phyloP scores from a whole-genome alignment of 37 sponge, comb jelly and placozoan species.

The Spongilla lacustris region DNA sequence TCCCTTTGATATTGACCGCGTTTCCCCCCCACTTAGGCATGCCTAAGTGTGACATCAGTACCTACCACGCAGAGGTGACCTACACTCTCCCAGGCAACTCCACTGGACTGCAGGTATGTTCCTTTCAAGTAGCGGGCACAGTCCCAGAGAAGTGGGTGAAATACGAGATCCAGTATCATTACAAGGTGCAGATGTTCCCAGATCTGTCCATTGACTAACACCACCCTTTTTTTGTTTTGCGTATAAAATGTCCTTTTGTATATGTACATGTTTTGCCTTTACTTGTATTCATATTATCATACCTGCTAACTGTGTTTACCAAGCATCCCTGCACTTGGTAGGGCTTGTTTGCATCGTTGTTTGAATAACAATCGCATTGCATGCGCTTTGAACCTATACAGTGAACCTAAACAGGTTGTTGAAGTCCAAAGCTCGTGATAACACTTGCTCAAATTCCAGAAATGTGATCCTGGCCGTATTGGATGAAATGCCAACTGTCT shows the following conservation, averaged over 20 bases:
- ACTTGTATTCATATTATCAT: background rate
- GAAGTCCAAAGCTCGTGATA: slow-evolving; percentile 81
- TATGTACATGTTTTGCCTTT: background rate
- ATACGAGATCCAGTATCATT: slow-evolving; percentile 86
- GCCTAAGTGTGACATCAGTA: slow-evolving; percentile 60
- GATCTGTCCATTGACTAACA: slow-evolving; percentile 83
- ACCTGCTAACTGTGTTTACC: background rate
- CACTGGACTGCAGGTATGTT: slow-evolving; percentile 69
- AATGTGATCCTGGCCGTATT: slow-evolving; percentile 5
- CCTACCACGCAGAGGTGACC: slow-evolving; percentile 68
- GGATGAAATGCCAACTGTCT: slow-evolving; percentile 49
- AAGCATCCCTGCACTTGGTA: too few species aligned
- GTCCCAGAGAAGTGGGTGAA: slow-evolving; percentile 86
- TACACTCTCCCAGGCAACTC: slow-evolving; percentile 84
- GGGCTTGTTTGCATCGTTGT: background rate
- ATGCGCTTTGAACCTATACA: slow-evolving; percentile 2
- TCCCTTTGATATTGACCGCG: background rate
- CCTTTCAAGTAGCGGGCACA: slow-evolving; percentile 56
- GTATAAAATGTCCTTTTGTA: background rate
- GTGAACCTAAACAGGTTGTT: slow-evolving; percentile 61
- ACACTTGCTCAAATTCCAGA: slow-evolving; percentile 81
- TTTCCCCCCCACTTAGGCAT: slow-evolving; percentile 47
- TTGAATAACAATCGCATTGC: background rate
- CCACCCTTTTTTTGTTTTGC: background rate
- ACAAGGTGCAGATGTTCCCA: slow-evolving; percentile 89